Percentiles rank a stretch among this genome's conserved stretches.
Conservation (phyloP, 1,140 invertebrate species). For the Drosophila setifemur region DNA sequence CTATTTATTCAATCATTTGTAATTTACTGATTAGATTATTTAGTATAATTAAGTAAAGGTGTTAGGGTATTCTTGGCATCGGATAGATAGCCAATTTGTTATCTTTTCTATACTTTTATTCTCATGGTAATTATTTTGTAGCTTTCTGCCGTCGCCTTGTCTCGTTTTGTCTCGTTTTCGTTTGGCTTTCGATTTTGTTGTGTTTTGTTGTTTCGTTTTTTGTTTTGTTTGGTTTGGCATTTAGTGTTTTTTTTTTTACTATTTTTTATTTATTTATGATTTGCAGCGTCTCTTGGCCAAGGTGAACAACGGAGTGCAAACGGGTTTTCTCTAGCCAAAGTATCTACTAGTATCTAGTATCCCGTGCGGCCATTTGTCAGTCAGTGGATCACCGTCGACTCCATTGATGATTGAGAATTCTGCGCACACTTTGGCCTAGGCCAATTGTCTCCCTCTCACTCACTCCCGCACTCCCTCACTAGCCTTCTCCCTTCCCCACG, state of each 20-base stretch:
- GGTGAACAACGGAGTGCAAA: constrained; percentile 47
- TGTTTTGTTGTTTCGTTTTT: neutral
- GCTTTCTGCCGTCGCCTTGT: constrained; percentile 9
- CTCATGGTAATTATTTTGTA: constrained; percentile 34
- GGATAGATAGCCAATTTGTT: neutral
- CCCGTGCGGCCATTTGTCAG: neutral
- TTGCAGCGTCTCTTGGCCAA: constrained; percentile 47
- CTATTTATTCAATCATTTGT: no score
- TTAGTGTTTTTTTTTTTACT: constrained; percentile 2
- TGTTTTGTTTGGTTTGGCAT: constrained; percentile 19
- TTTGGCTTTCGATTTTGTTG: constrained; percentile 26
- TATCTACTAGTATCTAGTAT: neutral
- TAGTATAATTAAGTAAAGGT: no score
- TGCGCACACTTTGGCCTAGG: constrained; percentile 26
- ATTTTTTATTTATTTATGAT: constrained; percentile 43
- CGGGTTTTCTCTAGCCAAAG: constrained; percentile 25
- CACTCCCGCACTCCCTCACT: neutral
- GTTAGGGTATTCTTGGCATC: neutral
- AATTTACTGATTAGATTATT: no score
- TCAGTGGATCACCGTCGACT: no score
- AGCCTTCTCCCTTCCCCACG: neutral
- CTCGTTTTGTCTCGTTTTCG: constrained; percentile 8
- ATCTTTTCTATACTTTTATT: constrained; percentile 18
- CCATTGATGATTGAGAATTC: constrained; percentile 49
- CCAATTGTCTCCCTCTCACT: constrained; percentile 2